These are phyloP conservation scores for Heteromyza rotundicornis DNA, from an alignment of 2,888 invertebrate species.

Conservation along the genomic window DNA sequence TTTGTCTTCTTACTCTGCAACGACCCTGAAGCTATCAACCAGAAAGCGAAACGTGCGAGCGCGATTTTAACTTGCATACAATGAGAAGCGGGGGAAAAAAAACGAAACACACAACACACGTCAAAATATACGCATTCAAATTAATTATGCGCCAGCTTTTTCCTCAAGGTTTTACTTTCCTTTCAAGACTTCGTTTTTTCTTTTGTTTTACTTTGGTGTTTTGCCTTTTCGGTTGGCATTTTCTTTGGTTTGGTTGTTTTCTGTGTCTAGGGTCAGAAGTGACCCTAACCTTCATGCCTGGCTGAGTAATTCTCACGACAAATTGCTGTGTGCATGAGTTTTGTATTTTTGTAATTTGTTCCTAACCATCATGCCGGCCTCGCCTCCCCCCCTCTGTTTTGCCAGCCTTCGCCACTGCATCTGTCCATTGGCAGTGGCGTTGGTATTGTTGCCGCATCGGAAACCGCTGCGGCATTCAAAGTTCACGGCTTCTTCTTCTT, in stretches of 20 bases:
- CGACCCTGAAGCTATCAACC: neutral
- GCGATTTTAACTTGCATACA: too few species aligned
- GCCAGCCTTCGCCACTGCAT: too few species aligned
- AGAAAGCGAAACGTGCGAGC: neutral
- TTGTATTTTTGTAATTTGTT: too few species aligned
- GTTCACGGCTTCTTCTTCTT: neutral
- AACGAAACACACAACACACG: too few species aligned
- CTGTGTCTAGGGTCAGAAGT: conserved; percentile 8
- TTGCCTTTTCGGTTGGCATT: too few species aligned
- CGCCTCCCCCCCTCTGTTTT: too few species aligned
- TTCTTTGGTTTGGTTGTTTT: too few species aligned
- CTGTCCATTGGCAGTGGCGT: too few species aligned
- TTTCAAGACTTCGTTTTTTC: neutral
- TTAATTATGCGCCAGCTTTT: neutral
- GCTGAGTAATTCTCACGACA: conserved; percentile 19
- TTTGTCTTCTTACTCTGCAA: neutral
- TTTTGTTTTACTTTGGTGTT: too few species aligned
- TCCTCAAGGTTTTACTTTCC: conserved; percentile 6
- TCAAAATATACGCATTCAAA: conserved; percentile 2
- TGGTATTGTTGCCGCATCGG: too few species aligned
- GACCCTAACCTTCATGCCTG: conserved; percentile 23
- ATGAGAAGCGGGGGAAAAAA: too few species aligned
- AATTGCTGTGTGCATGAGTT: conserved; percentile 1
- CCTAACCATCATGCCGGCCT: too few species aligned
- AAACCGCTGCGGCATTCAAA: neutral